A percentile compares a stretch with the other conserved stretches of the same genome.
Evolutionary conservation across 2,797 vertebrate genomes (phyloP).

Genomic region (Allobates femoralis): DNA sequence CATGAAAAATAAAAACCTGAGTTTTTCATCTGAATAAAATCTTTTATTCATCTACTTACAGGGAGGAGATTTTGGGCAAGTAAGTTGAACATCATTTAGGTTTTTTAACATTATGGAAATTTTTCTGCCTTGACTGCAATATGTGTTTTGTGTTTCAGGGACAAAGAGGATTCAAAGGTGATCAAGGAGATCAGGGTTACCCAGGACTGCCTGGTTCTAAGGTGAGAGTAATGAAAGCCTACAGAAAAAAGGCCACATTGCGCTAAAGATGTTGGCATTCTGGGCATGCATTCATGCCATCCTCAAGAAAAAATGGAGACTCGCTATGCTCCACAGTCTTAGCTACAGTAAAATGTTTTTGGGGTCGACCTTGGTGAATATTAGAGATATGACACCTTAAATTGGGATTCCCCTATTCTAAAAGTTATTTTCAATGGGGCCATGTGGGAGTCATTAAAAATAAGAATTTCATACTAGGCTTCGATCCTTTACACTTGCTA

Average conservation of each 20-base stretch:
- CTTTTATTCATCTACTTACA: constrained; percentile 55
- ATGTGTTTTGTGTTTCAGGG: constrained; percentile 76
- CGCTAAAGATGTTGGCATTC: neutral
- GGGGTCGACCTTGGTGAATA: no score
- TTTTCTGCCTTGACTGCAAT: neutral
- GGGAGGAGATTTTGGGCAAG: constrained; percentile 82
- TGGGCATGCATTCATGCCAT: neutral
- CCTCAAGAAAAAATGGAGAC: neutral
- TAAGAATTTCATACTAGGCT: no score
- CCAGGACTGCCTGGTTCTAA: constrained; percentile 80
- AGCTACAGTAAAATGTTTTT: no score
- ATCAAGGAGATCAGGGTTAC: constrained; percentile 79
- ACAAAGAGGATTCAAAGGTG: constrained; percentile 87
- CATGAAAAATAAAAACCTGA: neutral
- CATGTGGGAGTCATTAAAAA: no score
- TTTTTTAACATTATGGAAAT: neutral
- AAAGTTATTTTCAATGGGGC: no score
- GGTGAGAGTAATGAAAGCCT: constrained; percentile 72
- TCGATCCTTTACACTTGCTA: no score
- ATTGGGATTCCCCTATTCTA: no score
- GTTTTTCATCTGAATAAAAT: neutral
- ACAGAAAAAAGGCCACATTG: neutral
- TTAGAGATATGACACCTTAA: no score
- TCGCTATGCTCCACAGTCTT: neutral
- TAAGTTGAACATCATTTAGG: constrained; percentile 72